phyloP scores from a whole-genome alignment of 2,113 vertebrate species.

The Ondatra zibethicus region DNA sequence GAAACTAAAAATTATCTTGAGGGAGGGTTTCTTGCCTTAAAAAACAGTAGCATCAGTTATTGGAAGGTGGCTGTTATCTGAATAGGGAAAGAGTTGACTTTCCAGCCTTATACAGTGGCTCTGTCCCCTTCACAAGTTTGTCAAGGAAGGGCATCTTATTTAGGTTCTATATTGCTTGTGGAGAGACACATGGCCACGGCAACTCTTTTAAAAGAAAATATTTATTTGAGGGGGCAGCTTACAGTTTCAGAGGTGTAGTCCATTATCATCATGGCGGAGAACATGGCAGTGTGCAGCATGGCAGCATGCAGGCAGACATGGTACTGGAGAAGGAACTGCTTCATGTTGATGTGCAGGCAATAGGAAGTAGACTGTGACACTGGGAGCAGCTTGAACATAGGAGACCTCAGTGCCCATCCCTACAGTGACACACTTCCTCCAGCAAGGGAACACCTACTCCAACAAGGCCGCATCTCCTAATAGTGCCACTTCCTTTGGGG shows the following conservation, averaged over 20 bases:
- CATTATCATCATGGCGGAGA: not conserved
- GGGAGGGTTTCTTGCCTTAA: not conserved
- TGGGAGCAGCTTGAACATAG: not conserved
- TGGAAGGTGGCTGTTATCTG: not conserved
- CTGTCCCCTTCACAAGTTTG: not conserved
- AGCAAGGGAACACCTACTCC: too few species aligned
- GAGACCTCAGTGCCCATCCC: not conserved
- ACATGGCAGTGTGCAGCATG: not conserved
- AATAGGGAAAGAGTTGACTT: not conserved
- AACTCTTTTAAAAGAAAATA: not conserved
- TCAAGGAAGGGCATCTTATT: not conserved
- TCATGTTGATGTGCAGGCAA: not conserved
- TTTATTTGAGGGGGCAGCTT: not conserved
- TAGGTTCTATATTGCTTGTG: not conserved
- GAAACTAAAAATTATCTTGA: not conserved
- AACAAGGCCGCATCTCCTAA: not conserved
- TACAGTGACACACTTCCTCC: not conserved
- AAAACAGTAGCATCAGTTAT: not conserved
- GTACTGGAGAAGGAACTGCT: not conserved
- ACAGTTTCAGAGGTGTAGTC: not conserved
- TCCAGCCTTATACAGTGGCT: not conserved
- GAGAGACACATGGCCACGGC: not conserved
- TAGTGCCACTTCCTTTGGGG: not conserved
- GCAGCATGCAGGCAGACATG: not conserved
- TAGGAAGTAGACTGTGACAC: not conserved